Conservation (phyloP, 2,113 vertebrate genomes). For the Pipa parva region DNA sequence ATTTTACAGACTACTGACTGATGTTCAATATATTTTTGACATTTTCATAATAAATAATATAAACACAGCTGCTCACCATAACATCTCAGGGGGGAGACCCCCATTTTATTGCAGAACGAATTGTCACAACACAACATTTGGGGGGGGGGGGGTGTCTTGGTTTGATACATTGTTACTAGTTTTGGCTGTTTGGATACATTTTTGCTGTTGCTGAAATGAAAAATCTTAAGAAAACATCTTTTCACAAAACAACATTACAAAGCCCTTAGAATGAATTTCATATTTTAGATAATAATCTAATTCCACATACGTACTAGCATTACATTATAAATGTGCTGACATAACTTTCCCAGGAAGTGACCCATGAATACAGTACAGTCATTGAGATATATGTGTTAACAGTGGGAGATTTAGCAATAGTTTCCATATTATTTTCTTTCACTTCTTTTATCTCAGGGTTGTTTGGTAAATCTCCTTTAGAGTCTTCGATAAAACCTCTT, state of each 20-base stretch:
- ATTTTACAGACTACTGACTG: no score
- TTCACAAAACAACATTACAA: not conserved
- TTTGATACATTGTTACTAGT: no score
- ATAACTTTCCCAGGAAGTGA: not conserved
- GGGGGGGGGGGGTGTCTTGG: no score
- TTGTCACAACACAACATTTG: no score
- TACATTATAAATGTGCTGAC: not conserved
- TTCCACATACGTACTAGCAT: not conserved
- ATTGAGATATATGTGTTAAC: constrained; percentile 12
- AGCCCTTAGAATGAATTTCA: not conserved
- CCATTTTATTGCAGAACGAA: no score
- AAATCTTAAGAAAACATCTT: no score
- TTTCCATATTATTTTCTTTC: constrained; percentile 21
- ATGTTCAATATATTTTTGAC: no score
- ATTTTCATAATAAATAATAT: no score
- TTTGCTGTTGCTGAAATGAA: no score
- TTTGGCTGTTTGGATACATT: no score
- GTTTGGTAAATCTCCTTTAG: constrained; percentile 36
- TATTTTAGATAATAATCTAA: not conserved
- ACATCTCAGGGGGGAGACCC: no score
- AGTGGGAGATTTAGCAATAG: not conserved
- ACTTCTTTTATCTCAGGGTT: constrained; percentile 6
- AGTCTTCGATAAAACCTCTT: constrained; percentile 35
- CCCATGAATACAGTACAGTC: not conserved
- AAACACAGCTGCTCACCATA: no score